Evolutionary conservation across 2,888 invertebrate species (phyloP).

Genomic region (Cantharis flavilabris): DNA sequence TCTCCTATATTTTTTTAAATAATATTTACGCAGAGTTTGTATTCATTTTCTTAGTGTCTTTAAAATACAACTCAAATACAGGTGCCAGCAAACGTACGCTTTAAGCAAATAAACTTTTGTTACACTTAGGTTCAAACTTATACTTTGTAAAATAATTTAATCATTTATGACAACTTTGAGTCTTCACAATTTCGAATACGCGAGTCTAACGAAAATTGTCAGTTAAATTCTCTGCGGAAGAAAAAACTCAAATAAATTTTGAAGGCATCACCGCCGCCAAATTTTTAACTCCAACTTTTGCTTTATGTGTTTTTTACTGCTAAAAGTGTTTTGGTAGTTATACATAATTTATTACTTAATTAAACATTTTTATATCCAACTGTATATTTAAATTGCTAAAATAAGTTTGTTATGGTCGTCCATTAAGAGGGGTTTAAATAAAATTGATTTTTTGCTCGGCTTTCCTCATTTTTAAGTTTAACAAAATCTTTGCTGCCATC

Average conservation of each 20-base stretch:
- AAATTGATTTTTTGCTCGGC: slow-evolving; percentile 1
- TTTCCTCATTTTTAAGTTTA: neutral
- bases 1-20: slow-evolving; percentile 16
- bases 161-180: neutral
- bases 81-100: neutral
- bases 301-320: neutral
- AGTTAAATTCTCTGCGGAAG: neutral
- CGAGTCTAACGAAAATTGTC: neutral
- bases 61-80: neutral
- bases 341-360: slow-evolving; percentile 4
- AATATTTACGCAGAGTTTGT: slow-evolving; percentile 5
- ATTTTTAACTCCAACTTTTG: neutral
- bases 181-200: neutral
- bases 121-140: neutral
- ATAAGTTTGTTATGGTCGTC: neutral
- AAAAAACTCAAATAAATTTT: neutral
- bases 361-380: slow-evolving; percentile 2
- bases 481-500: neutral
- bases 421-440: slow-evolving; percentile 1
- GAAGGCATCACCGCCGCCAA: neutral
- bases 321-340: neutral
- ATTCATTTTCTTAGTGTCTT: slow-evolving; percentile 1
- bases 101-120: neutral
- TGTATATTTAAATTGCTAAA: slow-evolving; percentile 3
- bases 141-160: neutral